These are phyloP conservation scores for Porites lobata DNA, from an alignment of 92 coral and sea anemone species.

Conservation along the genomic window DNA sequence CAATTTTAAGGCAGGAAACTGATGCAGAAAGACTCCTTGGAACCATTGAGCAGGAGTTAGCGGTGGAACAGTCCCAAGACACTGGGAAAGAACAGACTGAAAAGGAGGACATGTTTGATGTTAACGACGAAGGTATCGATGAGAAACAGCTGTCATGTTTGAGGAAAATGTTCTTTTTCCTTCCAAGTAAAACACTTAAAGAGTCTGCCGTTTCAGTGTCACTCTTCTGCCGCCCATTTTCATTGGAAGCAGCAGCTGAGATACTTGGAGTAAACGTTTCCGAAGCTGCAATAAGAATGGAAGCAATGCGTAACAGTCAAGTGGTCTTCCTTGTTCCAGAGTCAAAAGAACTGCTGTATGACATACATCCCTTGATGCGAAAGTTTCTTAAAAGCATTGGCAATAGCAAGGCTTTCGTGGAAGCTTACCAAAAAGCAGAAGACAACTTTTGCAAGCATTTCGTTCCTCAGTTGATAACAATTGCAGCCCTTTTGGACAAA, in stretches of 20 bases:
- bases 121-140: constrained; percentile 17
- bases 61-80: neutral
- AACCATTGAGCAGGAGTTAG: constrained; percentile 29
- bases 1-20: constrained; percentile 54
- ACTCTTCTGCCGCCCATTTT: constrained; percentile 58
- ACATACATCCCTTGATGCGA: constrained; percentile 69
- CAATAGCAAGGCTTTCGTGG: neutral
- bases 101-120: constrained; percentile 6
- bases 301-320: constrained; percentile 19
- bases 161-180: constrained; percentile 33
- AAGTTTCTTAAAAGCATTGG: constrained; percentile 37
- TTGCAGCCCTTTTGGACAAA: constrained; percentile 50
- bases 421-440: constrained; percentile 39
- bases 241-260: constrained; percentile 30
- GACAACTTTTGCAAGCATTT: constrained; percentile 49
- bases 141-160: constrained; percentile 6
- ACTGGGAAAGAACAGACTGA: neutral
- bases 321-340: constrained; percentile 8
- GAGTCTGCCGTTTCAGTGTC: constrained; percentile 56
- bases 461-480: constrained; percentile 20
- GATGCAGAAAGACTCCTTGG: constrained; percentile 38
- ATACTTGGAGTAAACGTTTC: constrained; percentile 20
- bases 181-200: constrained; percentile 36
- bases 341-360: constrained; percentile 37
- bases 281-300: constrained; percentile 35